Evolutionary conservation across 2,888 invertebrate species (phyloP), one percentile per base, ranked within the genome.

Genomic region (Amaurobius ferox): DNA sequence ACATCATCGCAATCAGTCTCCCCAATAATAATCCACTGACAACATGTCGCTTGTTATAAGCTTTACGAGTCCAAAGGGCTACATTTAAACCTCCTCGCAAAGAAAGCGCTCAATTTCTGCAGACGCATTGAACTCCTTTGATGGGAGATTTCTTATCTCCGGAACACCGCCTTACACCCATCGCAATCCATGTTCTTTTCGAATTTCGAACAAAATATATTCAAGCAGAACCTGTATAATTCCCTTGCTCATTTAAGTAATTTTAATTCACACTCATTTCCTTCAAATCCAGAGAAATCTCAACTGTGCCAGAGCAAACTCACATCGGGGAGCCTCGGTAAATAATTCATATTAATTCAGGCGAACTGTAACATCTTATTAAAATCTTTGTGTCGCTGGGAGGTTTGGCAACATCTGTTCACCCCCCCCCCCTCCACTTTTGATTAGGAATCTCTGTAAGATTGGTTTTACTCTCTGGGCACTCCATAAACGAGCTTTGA

Each of bases 291-390:
- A 30, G 30, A 1, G 30, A 29, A 29, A 29, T 29, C 1, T 29
- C 16, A n/a, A 16, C 23, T 13, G n/a, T 26, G 11, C 29, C 23
- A 48, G 6, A 55, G 23, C 23, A 16, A 2, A 55, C 23, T 55
- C 1, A 61, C 26, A 9, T 61, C 61, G 7, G 13, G 7, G 40
- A 70, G 67, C 28, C 67, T 48, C 26, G 44, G 76, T 55, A 67
- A 76, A 67, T 76, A 67, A 76, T 76, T 76, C 66, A 67, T 76
- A 76, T 67, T 76, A 76, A 76, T 76, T 66, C 66, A 48, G 26
- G 48, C 30, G 44, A 48, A 29, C 19, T 29, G 23, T 40, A 26
- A 30, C 66, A 48, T 30, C 76, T 76, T 78, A 78, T 68, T 78
- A 78, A 78, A 78, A 70, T 68, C 39, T 35, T 67, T 32, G 67